Conservation (phyloP, 2,113 vertebrate species). For the Hassar affinis region DNA sequence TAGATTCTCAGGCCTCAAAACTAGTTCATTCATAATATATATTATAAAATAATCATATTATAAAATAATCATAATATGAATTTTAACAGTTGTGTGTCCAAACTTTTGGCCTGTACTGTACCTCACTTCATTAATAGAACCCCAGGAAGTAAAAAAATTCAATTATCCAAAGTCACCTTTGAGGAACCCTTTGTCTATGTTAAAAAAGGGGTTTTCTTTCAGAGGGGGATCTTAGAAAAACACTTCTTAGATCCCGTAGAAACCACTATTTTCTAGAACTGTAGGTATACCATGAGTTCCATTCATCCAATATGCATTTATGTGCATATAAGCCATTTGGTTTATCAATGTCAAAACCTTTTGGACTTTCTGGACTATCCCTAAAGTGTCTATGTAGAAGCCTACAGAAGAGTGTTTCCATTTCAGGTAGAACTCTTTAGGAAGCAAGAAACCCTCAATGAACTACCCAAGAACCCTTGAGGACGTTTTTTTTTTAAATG, state of each 20-base stretch:
- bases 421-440: not conserved
- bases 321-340: not conserved
- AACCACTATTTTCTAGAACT: not conserved
- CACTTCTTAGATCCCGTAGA: not conserved
- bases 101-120: too few relatives aligned
- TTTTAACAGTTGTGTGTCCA: too few relatives aligned
- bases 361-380: too few relatives aligned
- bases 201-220: not conserved
- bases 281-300: not conserved
- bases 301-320: too few relatives aligned
- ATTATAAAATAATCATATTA: too few relatives aligned
- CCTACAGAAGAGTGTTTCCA: not conserved
- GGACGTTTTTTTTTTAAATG: not conserved
- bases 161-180: not conserved
- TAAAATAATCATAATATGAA: too few relatives aligned
- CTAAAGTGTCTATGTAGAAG: not conserved
- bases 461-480: not conserved
- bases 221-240: not conserved
- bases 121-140: too few relatives aligned
- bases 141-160: not conserved
- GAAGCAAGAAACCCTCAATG: not conserved
- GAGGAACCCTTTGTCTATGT: not conserved
- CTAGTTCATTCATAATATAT: too few relatives aligned
- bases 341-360: not conserved
- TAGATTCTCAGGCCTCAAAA: too few relatives aligned